Evolutionary conservation across 1,140 invertebrate species (phyloP).

Genomic region (Drosophila watanabei): DNA sequence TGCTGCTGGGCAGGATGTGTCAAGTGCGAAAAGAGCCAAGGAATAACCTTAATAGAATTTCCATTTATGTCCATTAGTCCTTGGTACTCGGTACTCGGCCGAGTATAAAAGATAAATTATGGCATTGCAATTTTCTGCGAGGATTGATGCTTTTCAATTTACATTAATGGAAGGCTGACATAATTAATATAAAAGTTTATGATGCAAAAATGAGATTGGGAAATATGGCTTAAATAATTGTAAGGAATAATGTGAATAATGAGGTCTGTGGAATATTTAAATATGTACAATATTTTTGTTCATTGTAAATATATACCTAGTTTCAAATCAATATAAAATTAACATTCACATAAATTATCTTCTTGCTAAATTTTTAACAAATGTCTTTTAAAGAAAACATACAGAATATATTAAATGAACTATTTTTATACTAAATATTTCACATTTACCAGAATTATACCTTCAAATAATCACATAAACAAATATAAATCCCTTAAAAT

Average conservation of each 20-base stretch:
- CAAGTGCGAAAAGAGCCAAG: constrained; percentile 31
- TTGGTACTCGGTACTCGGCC: constrained; percentile 5
- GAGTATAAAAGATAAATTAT: constrained; percentile 18
- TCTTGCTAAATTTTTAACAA: too few species aligned
- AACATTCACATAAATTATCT: neutral
- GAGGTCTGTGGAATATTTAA: neutral
- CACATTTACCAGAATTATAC: neutral
- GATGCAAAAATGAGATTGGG: neutral
- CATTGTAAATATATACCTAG: neutral
- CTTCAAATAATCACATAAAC: neutral
- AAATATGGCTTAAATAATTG: neutral
- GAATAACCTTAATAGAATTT: constrained; percentile 71
- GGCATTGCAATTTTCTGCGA: neutral
- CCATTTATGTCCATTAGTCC: constrained; percentile 77
- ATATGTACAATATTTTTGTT: neutral
- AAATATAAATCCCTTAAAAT: neutral
- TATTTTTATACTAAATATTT: neutral
- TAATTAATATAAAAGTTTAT: constrained; percentile 21
- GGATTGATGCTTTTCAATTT: constrained; percentile 21
- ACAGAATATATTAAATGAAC: too few species aligned
- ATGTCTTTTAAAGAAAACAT: neutral
- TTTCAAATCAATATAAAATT: neutral
- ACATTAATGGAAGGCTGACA: constrained; percentile 20
- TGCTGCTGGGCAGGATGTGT: constrained; percentile 48
- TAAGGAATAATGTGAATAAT: neutral